Evolutionary conservation across 1,140 invertebrate genomes (phyloP).

Genomic region (Aphelenchoides fujianensis): DNA sequence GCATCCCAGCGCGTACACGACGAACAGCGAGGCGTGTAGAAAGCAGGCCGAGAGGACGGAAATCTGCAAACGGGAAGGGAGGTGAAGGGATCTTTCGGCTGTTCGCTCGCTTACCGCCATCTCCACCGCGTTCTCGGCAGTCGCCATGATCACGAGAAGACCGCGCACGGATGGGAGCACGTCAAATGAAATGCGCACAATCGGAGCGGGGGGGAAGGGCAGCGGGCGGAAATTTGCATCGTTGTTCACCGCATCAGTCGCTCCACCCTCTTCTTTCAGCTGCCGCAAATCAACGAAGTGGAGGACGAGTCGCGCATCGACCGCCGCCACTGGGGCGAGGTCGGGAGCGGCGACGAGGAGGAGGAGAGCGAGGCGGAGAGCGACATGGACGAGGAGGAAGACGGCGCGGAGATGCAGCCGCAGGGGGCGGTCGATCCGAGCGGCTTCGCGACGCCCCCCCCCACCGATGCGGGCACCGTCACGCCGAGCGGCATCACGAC

Average conservation of each 20-base stretch:
- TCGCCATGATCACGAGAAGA: too few relatives aligned
- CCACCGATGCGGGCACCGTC: slow-evolving; percentile 63
- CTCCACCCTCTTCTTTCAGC: slow-evolving; percentile 14
- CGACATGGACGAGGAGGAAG: slow-evolving; percentile 66
- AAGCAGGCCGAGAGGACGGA: not conserved
- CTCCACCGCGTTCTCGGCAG: too few relatives aligned
- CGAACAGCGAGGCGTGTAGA: not conserved
- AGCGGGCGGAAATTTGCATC: too few relatives aligned
- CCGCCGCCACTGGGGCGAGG: slow-evolving; percentile 88
- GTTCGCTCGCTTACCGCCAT: too few relatives aligned
- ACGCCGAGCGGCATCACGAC: slow-evolving; percentile 93
- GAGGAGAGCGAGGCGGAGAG: slow-evolving; percentile 74
- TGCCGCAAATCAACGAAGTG: slow-evolving; percentile 40
- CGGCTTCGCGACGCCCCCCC: slow-evolving; percentile 52
- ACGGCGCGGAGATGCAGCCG: slow-evolving; percentile 56
- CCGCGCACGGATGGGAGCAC: too few relatives aligned
- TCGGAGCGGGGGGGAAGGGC: too few relatives aligned
- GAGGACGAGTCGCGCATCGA: slow-evolving; percentile 82
- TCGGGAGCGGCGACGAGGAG: slow-evolving; percentile 82
- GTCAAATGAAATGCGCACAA: too few relatives aligned
- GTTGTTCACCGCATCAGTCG: not conserved
- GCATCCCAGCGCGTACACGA: not conserved
- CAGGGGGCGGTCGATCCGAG: slow-evolving; percentile 62
- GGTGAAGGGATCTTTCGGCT: too few relatives aligned
- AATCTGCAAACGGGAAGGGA: not conserved